Evolutionary conservation across 2,113 vertebrate species (phyloP).

Genomic region (Nerophis ophidion): DNA sequence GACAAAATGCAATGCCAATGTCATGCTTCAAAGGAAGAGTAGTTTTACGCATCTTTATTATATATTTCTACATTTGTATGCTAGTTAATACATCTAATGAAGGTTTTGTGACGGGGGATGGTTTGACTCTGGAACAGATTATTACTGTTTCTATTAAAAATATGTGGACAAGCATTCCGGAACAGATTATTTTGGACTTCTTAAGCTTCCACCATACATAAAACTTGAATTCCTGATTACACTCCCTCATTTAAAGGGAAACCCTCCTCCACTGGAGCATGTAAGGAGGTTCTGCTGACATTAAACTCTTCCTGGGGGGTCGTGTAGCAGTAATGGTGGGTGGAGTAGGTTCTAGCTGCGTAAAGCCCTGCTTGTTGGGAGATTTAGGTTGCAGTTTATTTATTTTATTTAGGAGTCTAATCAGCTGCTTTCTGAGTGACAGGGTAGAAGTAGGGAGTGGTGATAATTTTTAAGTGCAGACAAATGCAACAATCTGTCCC

Average conservation of each 20-base stretch:
- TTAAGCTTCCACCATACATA: too few species aligned
- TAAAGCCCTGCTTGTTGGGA: constrained; percentile 38
- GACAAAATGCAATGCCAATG: too few species aligned
- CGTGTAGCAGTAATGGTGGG: constrained; percentile 39
- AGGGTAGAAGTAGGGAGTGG: constrained; percentile 17
- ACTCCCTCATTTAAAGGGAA: constrained; percentile 12
- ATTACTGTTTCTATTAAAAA: too few species aligned
- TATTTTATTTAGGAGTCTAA: constrained; percentile 53
- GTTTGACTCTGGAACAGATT: too few species aligned
- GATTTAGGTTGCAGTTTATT: constrained; percentile 49
- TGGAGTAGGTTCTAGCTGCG: constrained; percentile 22
- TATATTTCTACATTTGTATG: too few species aligned
- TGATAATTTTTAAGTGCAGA: constrained; percentile 51
- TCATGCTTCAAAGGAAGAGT: too few species aligned
- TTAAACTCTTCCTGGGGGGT: constrained; percentile 48
- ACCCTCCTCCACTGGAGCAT: constrained; percentile 12
- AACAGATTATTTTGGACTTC: too few species aligned
- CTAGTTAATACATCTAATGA: too few species aligned
- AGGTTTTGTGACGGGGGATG: too few species aligned
- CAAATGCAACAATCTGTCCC: constrained; percentile 58
- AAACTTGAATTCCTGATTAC: not conserved
- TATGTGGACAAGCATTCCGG: too few species aligned
- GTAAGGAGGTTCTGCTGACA: constrained; percentile 35
- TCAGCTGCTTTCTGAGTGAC: constrained; percentile 39
- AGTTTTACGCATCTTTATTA: too few species aligned